Conservation (phyloP, 2,113 vertebrate genomes). For the Arothron firmamentum region DNA sequence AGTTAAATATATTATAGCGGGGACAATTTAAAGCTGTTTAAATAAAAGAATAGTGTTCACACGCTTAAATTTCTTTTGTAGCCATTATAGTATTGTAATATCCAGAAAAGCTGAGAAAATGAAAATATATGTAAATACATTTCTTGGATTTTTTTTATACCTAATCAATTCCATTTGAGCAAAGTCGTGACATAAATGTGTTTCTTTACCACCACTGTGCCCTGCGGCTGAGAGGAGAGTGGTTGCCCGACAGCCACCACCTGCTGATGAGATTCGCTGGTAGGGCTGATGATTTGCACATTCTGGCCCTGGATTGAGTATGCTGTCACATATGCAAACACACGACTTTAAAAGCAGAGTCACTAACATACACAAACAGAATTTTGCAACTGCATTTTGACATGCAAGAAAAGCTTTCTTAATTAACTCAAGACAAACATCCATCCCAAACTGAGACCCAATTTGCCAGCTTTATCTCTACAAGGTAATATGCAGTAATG, state of each 20-base stretch:
- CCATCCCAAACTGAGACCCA: constrained; percentile 34
- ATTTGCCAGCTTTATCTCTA: constrained; percentile 52
- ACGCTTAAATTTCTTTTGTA: not conserved
- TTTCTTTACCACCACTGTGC: constrained; percentile 92
- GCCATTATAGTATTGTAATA: not conserved
- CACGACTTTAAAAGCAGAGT: not conserved
- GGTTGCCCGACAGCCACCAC: constrained; percentile 98
- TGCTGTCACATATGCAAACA: constrained; percentile 69
- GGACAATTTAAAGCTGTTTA: not conserved
- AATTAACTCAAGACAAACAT: constrained; percentile 55
- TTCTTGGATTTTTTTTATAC: not conserved
- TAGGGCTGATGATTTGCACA: constrained; percentile 97
- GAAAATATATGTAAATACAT: not conserved
- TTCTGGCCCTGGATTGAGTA: constrained; percentile 97
- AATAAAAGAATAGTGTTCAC: not conserved
- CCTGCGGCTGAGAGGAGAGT: constrained; percentile 89
- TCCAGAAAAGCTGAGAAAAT: not conserved
- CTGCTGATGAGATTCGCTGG: constrained; percentile 98
- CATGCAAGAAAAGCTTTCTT: constrained; percentile 49
- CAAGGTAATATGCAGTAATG: constrained; percentile 49
- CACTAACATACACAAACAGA: constrained; percentile 18
- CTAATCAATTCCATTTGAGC: not conserved
- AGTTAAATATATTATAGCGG: not conserved
- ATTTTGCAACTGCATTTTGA: constrained; percentile 38
- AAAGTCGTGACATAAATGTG: not conserved